phyloP scores from a whole-genome alignment of 1,140 invertebrate species.

The silkworm (Bombyx mori) region DNA sequence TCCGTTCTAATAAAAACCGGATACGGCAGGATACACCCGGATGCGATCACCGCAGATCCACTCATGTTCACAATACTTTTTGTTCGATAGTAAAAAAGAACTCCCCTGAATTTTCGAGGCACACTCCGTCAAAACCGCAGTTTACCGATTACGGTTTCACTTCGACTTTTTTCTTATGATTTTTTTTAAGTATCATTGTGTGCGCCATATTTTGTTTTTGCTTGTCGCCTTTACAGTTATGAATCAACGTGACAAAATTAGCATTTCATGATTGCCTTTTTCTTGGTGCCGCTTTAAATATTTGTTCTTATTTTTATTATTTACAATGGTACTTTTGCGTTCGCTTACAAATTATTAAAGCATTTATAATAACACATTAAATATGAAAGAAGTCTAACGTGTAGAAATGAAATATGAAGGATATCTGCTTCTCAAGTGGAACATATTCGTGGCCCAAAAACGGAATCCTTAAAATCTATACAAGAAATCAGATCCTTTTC shows the following conservation, averaged over 20 bases:
- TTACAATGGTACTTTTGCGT: too few species aligned
- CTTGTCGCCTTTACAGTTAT: too few species aligned
- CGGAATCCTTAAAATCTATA: conserved; percentile 10
- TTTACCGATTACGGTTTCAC: conserved; percentile 19
- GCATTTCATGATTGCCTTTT: too few species aligned
- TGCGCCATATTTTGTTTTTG: background rate
- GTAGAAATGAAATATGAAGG: too few species aligned
- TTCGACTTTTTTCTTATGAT: conserved; percentile 15
- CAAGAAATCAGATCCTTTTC: conserved; percentile 58
- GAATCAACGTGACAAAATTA: too few species aligned
- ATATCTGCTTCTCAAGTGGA: too few species aligned
- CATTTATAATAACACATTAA: too few species aligned
- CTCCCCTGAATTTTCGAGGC: conserved; percentile 22
- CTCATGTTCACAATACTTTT: conserved; percentile 9
- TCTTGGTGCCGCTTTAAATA: too few species aligned
- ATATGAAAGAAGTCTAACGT: too few species aligned
- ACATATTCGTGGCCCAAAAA: background rate
- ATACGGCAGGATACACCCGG: conserved; percentile 42
- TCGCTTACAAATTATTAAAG: too few species aligned
- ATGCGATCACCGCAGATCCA: conserved; percentile 40
- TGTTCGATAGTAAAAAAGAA: conserved; percentile 21
- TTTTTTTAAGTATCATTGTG: background rate
- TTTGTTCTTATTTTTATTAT: too few species aligned
- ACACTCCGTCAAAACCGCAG: conserved; percentile 26
- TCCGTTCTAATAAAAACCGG: conserved; percentile 61